Evolutionary conservation across 2,797 vertebrate genomes (phyloP).

Genomic region (Gouania willdenowi): DNA sequence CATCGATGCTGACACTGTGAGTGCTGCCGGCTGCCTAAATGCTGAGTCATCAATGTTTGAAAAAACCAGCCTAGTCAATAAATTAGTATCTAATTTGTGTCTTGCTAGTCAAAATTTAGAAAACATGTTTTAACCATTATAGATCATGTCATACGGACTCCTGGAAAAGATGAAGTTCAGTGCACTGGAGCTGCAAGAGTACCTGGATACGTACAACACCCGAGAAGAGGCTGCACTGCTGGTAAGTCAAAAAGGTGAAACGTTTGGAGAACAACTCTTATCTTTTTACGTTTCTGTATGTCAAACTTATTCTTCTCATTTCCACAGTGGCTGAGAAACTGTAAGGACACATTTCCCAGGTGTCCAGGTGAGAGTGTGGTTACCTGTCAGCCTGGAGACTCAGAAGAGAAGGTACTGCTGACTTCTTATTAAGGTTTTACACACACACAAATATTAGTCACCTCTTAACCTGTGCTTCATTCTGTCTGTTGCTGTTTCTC

Average conservation of each 20-base stretch:
- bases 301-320: not conserved
- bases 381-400: conserved; percentile 95
- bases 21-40: no score
- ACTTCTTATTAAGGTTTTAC: not conserved
- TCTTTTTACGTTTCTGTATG: not conserved
- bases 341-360: conserved; percentile 92
- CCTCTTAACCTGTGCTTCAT: not conserved
- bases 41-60: no score
- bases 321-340: conserved; percentile 94
- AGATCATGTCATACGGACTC: conserved; percentile 96
- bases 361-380: conserved; percentile 93
- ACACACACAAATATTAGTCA: not conserved
- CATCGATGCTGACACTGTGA: conserved; percentile 95
- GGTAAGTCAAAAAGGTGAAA: conserved; percentile 75
- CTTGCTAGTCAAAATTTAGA: no score
- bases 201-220: conserved; percentile 94
- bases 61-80: no score
- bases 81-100: not conserved
- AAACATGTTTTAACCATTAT: conserved; percentile 16
- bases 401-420: conserved; percentile 90
- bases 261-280: not conserved
- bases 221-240: conserved; percentile 90
- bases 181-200: conserved; percentile 94
- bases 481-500: conserved; percentile 9
- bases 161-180: conserved; percentile 98